A percentile compares a stretch with the other conserved stretches of the same genome.
These are phyloP conservation scores for Brachirus orientalis DNA, from an alignment of 2,113 vertebrate species.

Conservation along the genomic window DNA sequence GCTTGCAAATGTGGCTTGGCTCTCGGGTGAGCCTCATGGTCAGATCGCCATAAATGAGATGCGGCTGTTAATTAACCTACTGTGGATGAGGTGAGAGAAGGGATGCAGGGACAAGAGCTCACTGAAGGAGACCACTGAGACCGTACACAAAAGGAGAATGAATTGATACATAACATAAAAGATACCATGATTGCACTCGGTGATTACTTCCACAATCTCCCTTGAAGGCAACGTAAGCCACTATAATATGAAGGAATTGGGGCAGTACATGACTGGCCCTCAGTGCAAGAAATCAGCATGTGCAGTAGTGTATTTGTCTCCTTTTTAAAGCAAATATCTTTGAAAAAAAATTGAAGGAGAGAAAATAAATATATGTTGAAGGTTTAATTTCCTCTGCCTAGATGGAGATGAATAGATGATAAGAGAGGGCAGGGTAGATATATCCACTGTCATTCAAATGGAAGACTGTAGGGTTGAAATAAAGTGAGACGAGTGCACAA, in stretches of 20 bases:
- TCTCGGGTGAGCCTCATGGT: slow-evolving; percentile 6
- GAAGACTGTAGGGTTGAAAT: not conserved
- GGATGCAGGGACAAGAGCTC: slow-evolving; percentile 21
- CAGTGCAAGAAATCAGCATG: not conserved
- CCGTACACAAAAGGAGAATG: not conserved
- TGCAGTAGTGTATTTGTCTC: not conserved
- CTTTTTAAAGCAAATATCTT: not conserved
- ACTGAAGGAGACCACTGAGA: not conserved
- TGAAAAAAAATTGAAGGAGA: not conserved
- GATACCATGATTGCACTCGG: not conserved
- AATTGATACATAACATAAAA: slow-evolving; percentile 14
- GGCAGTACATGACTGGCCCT: not conserved
- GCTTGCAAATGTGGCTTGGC: slow-evolving; percentile 31
- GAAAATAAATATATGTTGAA: not conserved
- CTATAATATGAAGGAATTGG: not conserved
- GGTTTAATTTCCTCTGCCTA: slow-evolving; percentile 28
- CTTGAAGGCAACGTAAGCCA: slow-evolving; percentile 3
- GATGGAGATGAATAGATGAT: slow-evolving; percentile 11
- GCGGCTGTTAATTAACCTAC: slow-evolving; percentile 56
- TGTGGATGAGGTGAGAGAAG: slow-evolving; percentile 42
- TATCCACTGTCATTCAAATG: not conserved
- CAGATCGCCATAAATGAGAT: slow-evolving; percentile 36
- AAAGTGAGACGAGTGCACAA: not conserved
- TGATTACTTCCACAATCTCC: slow-evolving; percentile 5
- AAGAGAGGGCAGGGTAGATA: not conserved